Evolutionary conservation across 2,797 vertebrate genomes (phyloP).

Genomic region (Taeniopygia guttata): DNA sequence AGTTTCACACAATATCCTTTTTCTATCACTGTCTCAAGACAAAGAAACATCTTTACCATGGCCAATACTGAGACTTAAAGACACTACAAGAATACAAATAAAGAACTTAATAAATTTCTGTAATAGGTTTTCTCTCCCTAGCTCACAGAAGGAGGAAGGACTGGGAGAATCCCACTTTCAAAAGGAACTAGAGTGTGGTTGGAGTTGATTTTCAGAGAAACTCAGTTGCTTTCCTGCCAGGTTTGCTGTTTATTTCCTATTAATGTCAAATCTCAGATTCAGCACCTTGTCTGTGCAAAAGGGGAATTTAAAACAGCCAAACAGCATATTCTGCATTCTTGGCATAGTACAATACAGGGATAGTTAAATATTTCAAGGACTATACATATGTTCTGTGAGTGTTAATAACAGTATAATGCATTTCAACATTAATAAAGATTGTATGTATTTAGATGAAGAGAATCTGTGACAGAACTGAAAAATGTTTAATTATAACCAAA

Average conservation of each 20-base stretch:
- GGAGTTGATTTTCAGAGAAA: background rate
- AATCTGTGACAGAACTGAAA: background rate
- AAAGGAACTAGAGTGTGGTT: background rate
- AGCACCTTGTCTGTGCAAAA: background rate
- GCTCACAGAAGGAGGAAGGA: background rate
- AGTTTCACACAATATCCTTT: background rate
- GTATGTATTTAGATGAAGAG: background rate
- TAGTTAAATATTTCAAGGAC: background rate
- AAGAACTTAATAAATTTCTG: background rate
- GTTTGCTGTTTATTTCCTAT: background rate
- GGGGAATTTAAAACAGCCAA: background rate
- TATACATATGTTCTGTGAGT: background rate
- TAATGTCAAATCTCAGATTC: background rate
- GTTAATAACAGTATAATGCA: background rate
- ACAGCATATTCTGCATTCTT: background rate
- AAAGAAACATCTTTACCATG: background rate
- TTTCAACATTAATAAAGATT: background rate
- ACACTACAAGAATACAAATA: background rate
- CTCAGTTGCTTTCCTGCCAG: background rate
- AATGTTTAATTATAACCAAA: background rate
- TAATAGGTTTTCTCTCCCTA: background rate
- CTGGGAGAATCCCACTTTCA: background rate
- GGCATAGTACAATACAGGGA: rapidly evolving
- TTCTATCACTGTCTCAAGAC: background rate
- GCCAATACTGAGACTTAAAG: background rate